Percentiles rank a stretch among this genome's conserved stretches.
These are phyloP conservation scores for Dicerorhinus sumatrensis DNA, from an alignment of 2,113 vertebrate genomes.

Conservation along the genomic window DNA sequence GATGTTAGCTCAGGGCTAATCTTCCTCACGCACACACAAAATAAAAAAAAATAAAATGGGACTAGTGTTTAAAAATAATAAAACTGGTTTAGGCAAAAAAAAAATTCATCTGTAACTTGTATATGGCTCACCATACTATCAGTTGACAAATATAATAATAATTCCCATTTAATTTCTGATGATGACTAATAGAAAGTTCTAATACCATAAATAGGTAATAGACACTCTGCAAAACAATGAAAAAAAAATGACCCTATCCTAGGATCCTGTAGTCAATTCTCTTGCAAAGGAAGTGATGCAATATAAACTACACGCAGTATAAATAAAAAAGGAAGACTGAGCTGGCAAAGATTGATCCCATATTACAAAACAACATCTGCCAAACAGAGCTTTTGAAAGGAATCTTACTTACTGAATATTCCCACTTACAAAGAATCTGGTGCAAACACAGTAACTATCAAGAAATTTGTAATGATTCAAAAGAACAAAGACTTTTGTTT, in stretches of 20 bases:
- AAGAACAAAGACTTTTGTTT: slow-evolving; percentile 18
- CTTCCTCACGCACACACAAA: no score
- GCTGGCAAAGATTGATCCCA: slow-evolving; percentile 76
- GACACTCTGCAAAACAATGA: slow-evolving; percentile 69
- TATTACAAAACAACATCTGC: slow-evolving; percentile 85
- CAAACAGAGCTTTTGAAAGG: slow-evolving; percentile 50
- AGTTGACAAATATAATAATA: slow-evolving; percentile 48
- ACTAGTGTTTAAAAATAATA: slow-evolving; percentile 14
- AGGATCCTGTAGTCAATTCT: slow-evolving; percentile 59
- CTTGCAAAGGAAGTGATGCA: slow-evolving; percentile 87
- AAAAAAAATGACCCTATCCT: slow-evolving; percentile 68
- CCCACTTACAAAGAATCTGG: neutral
- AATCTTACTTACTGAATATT: neutral
- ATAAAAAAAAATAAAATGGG: neutral
- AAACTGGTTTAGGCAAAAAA: neutral
- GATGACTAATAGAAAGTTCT: slow-evolving; percentile 78
- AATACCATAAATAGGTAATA: slow-evolving; percentile 75
- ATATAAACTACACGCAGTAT: slow-evolving; percentile 78
- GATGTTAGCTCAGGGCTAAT: no score
- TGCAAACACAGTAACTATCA: slow-evolving; percentile 2
- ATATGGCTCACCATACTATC: neutral
- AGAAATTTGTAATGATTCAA: slow-evolving; percentile 55
- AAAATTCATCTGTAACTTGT: neutral
- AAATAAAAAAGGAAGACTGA: slow-evolving; percentile 78
- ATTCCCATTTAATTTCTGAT: slow-evolving; percentile 32